Evolutionary conservation across 2,888 invertebrate species (phyloP).

Genomic region (Capitulum mitella): DNA sequence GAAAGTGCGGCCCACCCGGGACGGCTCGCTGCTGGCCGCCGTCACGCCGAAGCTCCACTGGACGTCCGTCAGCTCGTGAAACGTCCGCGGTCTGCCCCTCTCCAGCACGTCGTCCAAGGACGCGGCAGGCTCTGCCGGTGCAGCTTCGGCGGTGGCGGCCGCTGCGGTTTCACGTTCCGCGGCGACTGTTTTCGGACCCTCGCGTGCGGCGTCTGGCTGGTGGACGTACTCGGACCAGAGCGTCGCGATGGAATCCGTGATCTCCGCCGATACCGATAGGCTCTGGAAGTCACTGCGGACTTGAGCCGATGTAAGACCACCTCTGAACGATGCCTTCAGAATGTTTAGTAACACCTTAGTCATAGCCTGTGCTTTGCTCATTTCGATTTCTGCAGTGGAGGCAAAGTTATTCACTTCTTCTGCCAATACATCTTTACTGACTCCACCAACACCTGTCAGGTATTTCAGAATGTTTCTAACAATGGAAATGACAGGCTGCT

Average conservation of each 20-base stretch:
- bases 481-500: not conserved
- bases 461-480: not conserved
- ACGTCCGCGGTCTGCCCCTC: not conserved
- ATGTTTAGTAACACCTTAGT: not conserved
- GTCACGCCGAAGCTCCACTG: slow-evolving; percentile 11
- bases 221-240: not conserved
- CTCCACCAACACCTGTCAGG: not conserved
- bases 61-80: not conserved
- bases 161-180: not conserved
- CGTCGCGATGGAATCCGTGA: not conserved
- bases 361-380: not conserved
- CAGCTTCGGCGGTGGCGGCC: not conserved
- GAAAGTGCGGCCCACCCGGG: not conserved
- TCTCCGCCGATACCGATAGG: not conserved
- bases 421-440: not conserved
- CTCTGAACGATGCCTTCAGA: not conserved
- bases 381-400: not conserved
- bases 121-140: too few relatives aligned
- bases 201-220: not conserved
- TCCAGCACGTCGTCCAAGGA: slow-evolving; percentile 8
- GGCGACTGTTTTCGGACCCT: not conserved
- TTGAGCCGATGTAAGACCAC: not conserved
- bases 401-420: not conserved
- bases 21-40: not conserved
- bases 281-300: not conserved